Percentiles rank a stretch among this genome's conserved stretches.
Evolutionary conservation across 2,113 vertebrate species (phyloP).

Genomic region (Sinocyclocheilus rhinocerous): DNA sequence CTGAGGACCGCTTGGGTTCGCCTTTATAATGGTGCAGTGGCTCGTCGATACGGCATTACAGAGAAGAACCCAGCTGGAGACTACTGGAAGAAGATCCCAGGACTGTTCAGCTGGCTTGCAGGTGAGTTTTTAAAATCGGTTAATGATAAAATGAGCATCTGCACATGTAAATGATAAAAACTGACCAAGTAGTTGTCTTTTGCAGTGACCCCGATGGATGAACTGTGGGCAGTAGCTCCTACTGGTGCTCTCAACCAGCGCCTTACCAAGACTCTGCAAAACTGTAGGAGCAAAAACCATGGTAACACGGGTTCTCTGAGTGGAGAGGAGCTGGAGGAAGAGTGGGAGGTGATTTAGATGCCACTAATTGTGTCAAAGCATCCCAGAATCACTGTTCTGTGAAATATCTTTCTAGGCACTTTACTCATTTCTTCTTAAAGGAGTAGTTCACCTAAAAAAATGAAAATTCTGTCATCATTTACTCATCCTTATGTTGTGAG

Average conservation of each 20-base stretch:
- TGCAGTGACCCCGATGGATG: slow-evolving; percentile 84
- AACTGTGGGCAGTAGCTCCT: slow-evolving; percentile 87
- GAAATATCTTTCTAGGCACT: slow-evolving; percentile 63
- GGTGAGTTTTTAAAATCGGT: slow-evolving; percentile 69
- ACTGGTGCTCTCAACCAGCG: slow-evolving; percentile 86
- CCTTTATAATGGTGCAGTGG: slow-evolving; percentile 88
- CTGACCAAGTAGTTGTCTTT: neutral
- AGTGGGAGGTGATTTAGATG: slow-evolving; percentile 95
- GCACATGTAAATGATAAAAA: neutral
- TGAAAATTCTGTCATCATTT: neutral
- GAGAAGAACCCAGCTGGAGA: slow-evolving; percentile 92
- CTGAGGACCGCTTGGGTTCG: slow-evolving; percentile 89
- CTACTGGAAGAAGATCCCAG: slow-evolving; percentile 98
- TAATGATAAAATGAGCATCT: neutral
- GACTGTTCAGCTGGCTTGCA: slow-evolving; percentile 81
- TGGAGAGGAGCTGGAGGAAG: slow-evolving; percentile 89
- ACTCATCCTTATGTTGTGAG: neutral
- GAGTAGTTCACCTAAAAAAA: slow-evolving; percentile 45
- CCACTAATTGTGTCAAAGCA: neutral
- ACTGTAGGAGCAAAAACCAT: slow-evolving; percentile 67
- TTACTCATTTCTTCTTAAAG: slow-evolving; percentile 56
- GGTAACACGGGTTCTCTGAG: slow-evolving; percentile 67
- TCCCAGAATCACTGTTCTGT: slow-evolving; percentile 21
- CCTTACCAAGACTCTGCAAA: slow-evolving; percentile 90
- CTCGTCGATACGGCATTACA: slow-evolving; percentile 89